A percentile compares a stretch with the other conserved stretches of the same genome.
Evolutionary conservation across 1,140 invertebrate species (phyloP).

Genomic region (Cepaea nemoralis): DNA sequence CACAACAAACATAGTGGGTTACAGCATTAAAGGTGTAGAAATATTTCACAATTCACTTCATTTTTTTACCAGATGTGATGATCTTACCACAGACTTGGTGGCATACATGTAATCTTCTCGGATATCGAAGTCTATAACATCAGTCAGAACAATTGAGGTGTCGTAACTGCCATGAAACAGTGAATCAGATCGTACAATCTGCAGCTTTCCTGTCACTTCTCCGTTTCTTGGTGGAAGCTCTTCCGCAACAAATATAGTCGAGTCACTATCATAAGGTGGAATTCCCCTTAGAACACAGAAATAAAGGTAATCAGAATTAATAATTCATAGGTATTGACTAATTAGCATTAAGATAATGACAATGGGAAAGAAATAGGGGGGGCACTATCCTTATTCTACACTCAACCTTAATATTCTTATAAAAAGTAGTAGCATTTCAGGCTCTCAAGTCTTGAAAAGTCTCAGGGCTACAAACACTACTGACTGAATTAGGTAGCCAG

Average conservation of each 20-base stretch:
- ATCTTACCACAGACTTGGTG: conserved; percentile 73
- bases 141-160: conserved; percentile 76
- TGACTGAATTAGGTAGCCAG: no score
- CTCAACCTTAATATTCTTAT: no score
- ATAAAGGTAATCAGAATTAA: no score
- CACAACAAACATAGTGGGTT: no score
- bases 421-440: no score
- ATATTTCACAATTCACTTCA: neutral
- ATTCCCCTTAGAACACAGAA: conserved; percentile 49
- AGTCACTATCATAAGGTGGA: conserved; percentile 43
- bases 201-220: conserved; percentile 67
- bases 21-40: no score
- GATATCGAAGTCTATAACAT: conserved; percentile 86
- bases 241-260: conserved; percentile 80
- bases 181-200: conserved; percentile 76
- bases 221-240: conserved; percentile 73
- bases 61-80: neutral
- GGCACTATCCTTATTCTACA: no score
- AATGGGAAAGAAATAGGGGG: no score
- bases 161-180: conserved; percentile 60
- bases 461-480: no score
- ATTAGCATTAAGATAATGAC: no score
- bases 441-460: no score
- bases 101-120: conserved; percentile 89
- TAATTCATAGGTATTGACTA: no score